Conservation (phyloP, 2,797 vertebrate genomes). For the Podarcis lilfordi region DNA sequence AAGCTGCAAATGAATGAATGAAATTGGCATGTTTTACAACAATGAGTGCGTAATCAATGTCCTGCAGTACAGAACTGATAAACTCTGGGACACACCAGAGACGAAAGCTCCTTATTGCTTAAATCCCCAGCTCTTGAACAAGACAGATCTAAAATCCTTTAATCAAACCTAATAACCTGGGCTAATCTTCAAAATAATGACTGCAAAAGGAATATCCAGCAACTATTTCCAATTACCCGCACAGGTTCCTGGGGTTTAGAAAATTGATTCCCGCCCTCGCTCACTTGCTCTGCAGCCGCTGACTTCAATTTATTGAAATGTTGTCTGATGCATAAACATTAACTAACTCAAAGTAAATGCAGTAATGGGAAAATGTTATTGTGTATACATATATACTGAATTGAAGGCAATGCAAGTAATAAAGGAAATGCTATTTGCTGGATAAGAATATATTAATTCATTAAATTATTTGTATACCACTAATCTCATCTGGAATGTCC, state of each 20-base stretch:
- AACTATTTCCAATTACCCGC: constrained; percentile 52
- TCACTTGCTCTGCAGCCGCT: neutral
- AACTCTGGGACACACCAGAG: constrained; percentile 49
- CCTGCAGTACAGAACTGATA: constrained; percentile 44
- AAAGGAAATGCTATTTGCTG: neutral
- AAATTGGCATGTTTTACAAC: constrained; percentile 62
- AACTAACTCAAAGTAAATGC: constrained; percentile 27
- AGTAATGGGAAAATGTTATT: constrained; percentile 1
- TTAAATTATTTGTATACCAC: too few relatives aligned
- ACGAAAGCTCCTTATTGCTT: constrained; percentile 67
- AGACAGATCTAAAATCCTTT: constrained; percentile 68
- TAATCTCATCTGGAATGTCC: too few relatives aligned
- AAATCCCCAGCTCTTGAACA: constrained; percentile 61
- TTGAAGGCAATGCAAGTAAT: neutral
- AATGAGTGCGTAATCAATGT: constrained; percentile 52
- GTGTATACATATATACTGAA: neutral
- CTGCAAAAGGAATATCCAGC: constrained; percentile 55
- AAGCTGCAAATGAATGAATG: constrained; percentile 67
- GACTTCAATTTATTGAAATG: constrained; percentile 33
- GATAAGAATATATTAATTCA: too few relatives aligned
- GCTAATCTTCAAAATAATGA: constrained; percentile 71
- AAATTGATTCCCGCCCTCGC: constrained; percentile 37
- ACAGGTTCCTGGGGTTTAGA: neutral
- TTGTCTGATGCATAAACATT: constrained; percentile 39
- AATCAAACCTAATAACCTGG: constrained; percentile 72